These are phyloP conservation scores for Eriosoma lanigerum DNA, from an alignment of 1,140 invertebrate genomes.

Conservation along the genomic window DNA sequence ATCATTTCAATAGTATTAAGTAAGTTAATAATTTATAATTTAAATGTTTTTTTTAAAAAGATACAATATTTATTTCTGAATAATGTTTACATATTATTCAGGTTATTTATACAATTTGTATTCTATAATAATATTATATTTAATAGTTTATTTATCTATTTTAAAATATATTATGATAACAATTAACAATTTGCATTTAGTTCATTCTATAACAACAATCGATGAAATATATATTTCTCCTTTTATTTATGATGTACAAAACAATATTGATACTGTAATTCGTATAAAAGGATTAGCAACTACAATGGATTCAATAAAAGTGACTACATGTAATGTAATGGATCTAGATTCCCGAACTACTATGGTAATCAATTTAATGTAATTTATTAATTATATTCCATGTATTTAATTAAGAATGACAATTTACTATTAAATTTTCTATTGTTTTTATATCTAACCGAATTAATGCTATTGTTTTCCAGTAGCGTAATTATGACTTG, in stretches of 20 bases:
- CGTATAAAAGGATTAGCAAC: conserved; percentile 30
- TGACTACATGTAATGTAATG: conserved; percentile 10
- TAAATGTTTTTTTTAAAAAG: not conserved
- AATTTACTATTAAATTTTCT: no score
- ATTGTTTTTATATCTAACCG: no score
- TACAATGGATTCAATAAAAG: conserved; percentile 3
- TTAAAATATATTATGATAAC: not conserved
- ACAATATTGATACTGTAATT: conserved; percentile 16
- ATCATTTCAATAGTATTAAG: conserved; percentile 9
- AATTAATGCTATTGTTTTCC: no score
- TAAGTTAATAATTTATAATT: conserved; percentile 13
- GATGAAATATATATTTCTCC: conserved; percentile 34
- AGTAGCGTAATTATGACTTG: no score
- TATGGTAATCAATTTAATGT: conserved; percentile 25
- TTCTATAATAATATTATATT: not conserved
- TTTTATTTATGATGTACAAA: conserved; percentile 38
- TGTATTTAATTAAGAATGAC: no score
- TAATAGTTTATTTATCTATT: not conserved
- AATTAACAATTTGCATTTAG: not conserved
- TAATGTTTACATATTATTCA: not conserved
- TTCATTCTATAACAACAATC: not conserved
- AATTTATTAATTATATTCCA: no score
- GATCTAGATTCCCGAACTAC: conserved; percentile 25
- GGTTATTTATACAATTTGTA: not conserved
- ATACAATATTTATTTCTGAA: not conserved